A percentile compares a stretch with the other conserved stretches of the same genome.
Conservation (phyloP, 2,113 vertebrate genomes). For the Zapus hudsonius region DNA sequence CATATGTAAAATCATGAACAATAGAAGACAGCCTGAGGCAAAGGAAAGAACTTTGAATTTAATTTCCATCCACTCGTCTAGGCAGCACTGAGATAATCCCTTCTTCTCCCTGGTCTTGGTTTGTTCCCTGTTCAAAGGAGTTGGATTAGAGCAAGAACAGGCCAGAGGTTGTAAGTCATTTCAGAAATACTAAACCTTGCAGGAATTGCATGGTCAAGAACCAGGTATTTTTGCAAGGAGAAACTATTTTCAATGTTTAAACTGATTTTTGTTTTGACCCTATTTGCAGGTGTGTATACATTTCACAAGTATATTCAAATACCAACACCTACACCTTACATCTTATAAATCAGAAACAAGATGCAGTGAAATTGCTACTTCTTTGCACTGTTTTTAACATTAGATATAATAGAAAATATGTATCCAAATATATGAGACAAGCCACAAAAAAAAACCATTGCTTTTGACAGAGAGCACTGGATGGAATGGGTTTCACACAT, state of each 20-base stretch:
- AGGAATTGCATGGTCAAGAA: background rate
- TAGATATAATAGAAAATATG: slow-evolving; percentile 32
- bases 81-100: background rate
- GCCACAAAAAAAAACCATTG: background rate
- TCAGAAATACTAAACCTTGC: background rate
- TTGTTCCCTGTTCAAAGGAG: background rate
- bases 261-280: background rate
- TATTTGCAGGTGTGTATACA: background rate
- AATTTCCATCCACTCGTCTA: background rate
- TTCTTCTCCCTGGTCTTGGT: background rate
- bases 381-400: background rate
- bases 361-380: background rate
- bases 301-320: background rate
- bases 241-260: background rate
- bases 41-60: slow-evolving; percentile 6
- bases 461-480: background rate
- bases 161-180: background rate
- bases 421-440: background rate
- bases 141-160: background rate
- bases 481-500: background rate
- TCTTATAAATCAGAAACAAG: slow-evolving; percentile 24
- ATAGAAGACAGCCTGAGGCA: background rate
- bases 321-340: background rate
- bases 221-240: background rate
- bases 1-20: background rate